Percentiles rank a stretch among this genome's conserved stretches.
phyloP scores from a whole-genome alignment of 2,113 vertebrate genomes.

The Upupa epops region DNA sequence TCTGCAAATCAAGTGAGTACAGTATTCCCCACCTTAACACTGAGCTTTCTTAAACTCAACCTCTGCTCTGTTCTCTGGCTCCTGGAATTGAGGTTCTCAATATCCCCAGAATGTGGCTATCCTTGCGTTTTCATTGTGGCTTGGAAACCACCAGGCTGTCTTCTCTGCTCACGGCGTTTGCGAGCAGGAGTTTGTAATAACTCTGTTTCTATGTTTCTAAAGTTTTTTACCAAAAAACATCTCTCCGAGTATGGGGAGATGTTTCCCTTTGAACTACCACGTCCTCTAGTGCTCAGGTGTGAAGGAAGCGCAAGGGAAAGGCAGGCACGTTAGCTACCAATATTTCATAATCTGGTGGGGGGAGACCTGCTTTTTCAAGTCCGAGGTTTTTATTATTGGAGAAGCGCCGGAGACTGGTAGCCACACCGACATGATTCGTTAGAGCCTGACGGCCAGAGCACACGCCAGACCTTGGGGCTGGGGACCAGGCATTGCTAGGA shows the following conservation, averaged over 20 bases:
- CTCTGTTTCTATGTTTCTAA: background rate
- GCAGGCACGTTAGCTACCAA: background rate
- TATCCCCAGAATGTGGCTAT: background rate
- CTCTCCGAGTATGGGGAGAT: no score
- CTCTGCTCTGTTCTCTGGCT: background rate
- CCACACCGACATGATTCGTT: background rate
- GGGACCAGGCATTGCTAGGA: background rate
- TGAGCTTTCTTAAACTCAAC: background rate
- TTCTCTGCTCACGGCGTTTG: background rate
- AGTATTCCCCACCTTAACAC: background rate
- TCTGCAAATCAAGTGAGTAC: background rate
- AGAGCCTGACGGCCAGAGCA: background rate
- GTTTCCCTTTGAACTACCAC: background rate
- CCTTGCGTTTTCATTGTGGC: background rate
- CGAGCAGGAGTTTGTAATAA: background rate
- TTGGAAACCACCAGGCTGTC: background rate
- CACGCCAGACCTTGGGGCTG: background rate
- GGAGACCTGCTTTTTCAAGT: background rate
- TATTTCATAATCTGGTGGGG: fast-evolving
- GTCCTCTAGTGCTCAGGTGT: background rate
- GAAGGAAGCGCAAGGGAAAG: background rate
- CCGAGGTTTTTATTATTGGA: background rate
- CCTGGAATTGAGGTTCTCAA: background rate
- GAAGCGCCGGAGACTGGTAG: background rate
- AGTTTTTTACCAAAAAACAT: fast-evolving